These are phyloP conservation scores for chimpanzee (Pan troglodytes) DNA, from an alignment of 2,113 vertebrate species.

Conservation along the genomic window DNA sequence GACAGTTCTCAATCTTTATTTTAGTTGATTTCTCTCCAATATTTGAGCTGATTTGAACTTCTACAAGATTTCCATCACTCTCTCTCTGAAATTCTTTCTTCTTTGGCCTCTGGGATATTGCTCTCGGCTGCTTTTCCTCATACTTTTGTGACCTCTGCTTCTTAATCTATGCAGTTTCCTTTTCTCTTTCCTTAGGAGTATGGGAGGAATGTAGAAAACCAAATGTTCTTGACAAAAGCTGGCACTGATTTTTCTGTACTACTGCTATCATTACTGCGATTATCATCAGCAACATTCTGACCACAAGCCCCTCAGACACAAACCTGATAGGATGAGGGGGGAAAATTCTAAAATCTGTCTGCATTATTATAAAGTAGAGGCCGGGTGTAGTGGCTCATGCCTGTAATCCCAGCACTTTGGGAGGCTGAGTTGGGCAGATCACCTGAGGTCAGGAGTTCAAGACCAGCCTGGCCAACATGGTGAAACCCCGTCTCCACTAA, in stretches of 20 bases:
- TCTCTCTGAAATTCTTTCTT: neutral
- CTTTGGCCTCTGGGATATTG: neutral
- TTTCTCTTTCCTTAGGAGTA: neutral
- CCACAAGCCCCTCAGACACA: neutral
- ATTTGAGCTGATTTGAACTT: neutral
- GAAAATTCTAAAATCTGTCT: neutral
- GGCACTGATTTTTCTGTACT: neutral
- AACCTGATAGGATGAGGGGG: neutral
- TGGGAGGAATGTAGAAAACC: neutral
- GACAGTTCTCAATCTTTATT: neutral
- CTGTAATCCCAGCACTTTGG: too few species aligned
- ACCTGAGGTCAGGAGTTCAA: too few species aligned
- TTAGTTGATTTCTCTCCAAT: neutral
- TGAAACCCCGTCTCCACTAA: too few species aligned
- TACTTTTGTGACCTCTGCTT: neutral
- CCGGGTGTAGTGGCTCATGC: too few species aligned
- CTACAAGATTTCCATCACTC: neutral
- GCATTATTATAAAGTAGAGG: neutral
- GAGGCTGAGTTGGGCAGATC: too few species aligned
- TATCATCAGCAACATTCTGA: neutral
- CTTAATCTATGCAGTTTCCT: neutral
- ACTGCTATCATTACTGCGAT: neutral
- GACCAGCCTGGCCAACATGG: too few species aligned
- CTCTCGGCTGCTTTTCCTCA: neutral
- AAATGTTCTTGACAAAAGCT: slow-evolving; percentile 11